Evolutionary conservation across 1,140 invertebrate genomes (phyloP), one percentile per base, ranked within the genome.

Genomic region (Drosophila burlai): DNA sequence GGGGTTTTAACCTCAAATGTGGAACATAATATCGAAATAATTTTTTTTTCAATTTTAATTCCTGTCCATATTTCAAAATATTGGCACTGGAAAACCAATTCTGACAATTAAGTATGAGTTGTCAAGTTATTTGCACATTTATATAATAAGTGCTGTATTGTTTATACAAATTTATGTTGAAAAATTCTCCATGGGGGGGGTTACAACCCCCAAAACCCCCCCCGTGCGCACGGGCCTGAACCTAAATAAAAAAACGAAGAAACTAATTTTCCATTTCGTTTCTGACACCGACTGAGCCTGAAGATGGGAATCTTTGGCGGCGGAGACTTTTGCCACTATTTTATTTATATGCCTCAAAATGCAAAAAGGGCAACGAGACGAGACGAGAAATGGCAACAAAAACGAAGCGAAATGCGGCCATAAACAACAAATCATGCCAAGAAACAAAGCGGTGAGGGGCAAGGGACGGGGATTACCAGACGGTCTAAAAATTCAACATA

Each of bases 401-500:
- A 61, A 64, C 62, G 36, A 59, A 42, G 69, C 86, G 71, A 82
- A 84, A 89, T 64, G 75, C 81, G 71, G 79, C 81, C 82, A 91
- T 91, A 90, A 82, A 91, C 85, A 80, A 90, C 85, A 90, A 90
- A 90, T 90, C 85, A 90, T 90, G 86, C 85, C 72, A 85, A 72
- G 81, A 83, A 83, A 52, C 49, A 34, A 52, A 52, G 49, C 26
- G 9, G 26, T 4, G 7, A 63, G 26, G 11, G 40, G 6, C 24
- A 4, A 43, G 50, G 68, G 52, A 43, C 10, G 47, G 55, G 46
- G 68, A n/a, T 55, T 36, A 57, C 63, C 69, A 77, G 74, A 76
- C 58, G 75, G 66, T 90, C 86, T 90, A 90, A 90, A 89, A 90
- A 90, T 90, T 85, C 85, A 90, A 90, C 85, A 90, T 89, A 89